Conservation (phyloP, 2,888 invertebrate species). For the Drosophila gaucha region DNA sequence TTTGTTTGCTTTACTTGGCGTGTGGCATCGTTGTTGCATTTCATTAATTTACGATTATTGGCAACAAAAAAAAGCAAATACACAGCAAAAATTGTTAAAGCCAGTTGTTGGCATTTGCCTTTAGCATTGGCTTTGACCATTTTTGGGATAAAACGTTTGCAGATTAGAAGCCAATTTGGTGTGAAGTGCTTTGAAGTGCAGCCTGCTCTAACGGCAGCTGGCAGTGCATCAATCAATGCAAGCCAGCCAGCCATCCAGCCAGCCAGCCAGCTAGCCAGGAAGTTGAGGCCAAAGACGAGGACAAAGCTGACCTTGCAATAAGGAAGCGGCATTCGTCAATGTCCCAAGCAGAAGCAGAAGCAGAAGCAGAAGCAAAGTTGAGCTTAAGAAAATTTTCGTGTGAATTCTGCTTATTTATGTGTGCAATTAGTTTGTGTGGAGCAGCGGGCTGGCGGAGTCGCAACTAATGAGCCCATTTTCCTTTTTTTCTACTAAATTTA, state of each 20-base stretch:
- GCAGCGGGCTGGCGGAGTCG: neutral
- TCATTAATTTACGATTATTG: conserved; percentile 81
- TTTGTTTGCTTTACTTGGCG: conserved; percentile 56
- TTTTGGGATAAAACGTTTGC: conserved; percentile 64
- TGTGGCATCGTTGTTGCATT: conserved; percentile 68
- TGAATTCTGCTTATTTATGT: conserved; percentile 65
- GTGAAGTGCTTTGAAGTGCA: too few relatives aligned
- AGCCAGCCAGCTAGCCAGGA: too few relatives aligned
- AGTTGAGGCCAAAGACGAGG: conserved; percentile 20
- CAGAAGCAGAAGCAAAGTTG: conserved; percentile 12
- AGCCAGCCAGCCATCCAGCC: too few relatives aligned
- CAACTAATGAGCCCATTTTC: conserved; percentile 52
- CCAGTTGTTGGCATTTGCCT: conserved; percentile 2
- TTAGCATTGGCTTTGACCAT: conserved; percentile 42
- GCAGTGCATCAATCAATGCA: conserved; percentile 77
- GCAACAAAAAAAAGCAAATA: conserved; percentile 50
- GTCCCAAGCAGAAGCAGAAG: conserved; percentile 40
- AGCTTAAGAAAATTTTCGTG: conserved; percentile 43
- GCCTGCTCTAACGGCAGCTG: conserved; percentile 71
- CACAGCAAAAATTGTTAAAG: conserved; percentile 26
- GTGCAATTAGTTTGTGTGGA: conserved; percentile 63
- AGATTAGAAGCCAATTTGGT: conserved; percentile 76
- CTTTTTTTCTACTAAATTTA: conserved; percentile 60
- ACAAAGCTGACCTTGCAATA: conserved; percentile 73
- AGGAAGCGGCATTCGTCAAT: conserved; percentile 77